Evolutionary conservation across 2,113 vertebrate genomes (phyloP).

Genomic region (Copsychus sechellarum): DNA sequence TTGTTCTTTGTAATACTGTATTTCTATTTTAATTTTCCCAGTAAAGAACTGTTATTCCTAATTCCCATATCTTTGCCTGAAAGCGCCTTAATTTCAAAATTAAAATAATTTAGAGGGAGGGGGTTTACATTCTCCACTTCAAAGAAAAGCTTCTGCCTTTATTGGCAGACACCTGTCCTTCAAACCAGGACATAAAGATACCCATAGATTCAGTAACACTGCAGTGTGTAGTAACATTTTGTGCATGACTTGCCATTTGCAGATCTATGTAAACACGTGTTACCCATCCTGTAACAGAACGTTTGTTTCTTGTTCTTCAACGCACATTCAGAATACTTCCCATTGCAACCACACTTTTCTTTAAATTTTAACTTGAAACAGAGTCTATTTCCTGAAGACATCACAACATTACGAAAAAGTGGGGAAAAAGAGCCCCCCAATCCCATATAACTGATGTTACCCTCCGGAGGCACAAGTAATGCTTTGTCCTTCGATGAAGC

Average conservation of each 20-base stretch:
- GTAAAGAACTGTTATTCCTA: too few species aligned
- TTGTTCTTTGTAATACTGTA: too few species aligned
- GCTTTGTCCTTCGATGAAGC: not conserved
- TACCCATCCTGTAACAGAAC: not conserved
- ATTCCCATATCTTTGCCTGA: too few species aligned
- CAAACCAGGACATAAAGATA: not conserved
- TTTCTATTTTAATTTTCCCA: too few species aligned
- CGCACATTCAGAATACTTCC: not conserved
- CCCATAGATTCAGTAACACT: not conserved
- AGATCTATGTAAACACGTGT: accelerated
- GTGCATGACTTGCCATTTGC: not conserved
- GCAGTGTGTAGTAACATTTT: not conserved
- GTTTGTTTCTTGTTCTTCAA: not conserved
- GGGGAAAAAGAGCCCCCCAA: accelerated
- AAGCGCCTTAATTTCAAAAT: too few species aligned
- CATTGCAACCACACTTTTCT: not conserved
- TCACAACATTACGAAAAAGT: accelerated
- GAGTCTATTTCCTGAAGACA: not conserved
- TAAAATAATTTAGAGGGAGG: too few species aligned
- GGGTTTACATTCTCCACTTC: too few species aligned
- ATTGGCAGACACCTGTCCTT: too few species aligned
- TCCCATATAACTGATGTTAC: accelerated
- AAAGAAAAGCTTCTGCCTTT: too few species aligned
- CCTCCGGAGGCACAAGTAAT: not conserved
- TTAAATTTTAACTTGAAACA: not conserved